These are phyloP conservation scores for Drosophila lowei DNA, from an alignment of 1,140 invertebrate genomes.

Conservation along the genomic window DNA sequence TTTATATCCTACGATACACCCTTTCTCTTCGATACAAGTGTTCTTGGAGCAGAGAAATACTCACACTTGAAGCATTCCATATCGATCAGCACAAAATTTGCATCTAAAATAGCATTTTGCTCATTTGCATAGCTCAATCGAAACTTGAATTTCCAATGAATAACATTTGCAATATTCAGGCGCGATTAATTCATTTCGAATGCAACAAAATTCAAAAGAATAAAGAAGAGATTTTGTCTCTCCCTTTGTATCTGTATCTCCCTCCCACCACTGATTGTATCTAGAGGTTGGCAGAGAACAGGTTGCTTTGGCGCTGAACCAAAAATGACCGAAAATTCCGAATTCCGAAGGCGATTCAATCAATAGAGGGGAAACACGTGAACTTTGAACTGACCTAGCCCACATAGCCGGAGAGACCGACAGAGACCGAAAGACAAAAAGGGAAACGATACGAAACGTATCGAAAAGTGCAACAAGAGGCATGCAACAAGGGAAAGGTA, in stretches of 20 bases:
- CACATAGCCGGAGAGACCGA: slow-evolving; percentile 30
- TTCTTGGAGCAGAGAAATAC: no score
- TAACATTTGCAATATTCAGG: background rate
- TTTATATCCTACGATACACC: no score
- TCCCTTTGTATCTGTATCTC: background rate
- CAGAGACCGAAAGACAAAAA: slow-evolving; percentile 17
- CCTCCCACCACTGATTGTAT: background rate
- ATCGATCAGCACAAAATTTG: background rate
- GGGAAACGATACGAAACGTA: slow-evolving; percentile 31
- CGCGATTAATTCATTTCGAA: slow-evolving; percentile 29
- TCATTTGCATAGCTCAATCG: no score
- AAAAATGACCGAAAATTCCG: slow-evolving; percentile 34
- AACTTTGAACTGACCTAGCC: slow-evolving; percentile 65
- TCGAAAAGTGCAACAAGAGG: slow-evolving; percentile 58
- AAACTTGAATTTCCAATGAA: slow-evolving; percentile 10
- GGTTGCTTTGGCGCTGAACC: slow-evolving; percentile 57
- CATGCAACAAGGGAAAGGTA: slow-evolving; percentile 67
- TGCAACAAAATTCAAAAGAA: slow-evolving; percentile 20
- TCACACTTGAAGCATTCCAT: no score
- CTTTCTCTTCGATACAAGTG: no score
- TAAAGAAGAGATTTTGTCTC: background rate
- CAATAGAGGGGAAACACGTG: slow-evolving; percentile 57
- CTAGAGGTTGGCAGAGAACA: slow-evolving; percentile 37
- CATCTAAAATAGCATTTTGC: no score
- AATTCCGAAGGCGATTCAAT: slow-evolving; percentile 43